These are phyloP conservation scores for Edolisoma coerulescens DNA, from an alignment of 2,113 vertebrate species.

Conservation along the genomic window DNA sequence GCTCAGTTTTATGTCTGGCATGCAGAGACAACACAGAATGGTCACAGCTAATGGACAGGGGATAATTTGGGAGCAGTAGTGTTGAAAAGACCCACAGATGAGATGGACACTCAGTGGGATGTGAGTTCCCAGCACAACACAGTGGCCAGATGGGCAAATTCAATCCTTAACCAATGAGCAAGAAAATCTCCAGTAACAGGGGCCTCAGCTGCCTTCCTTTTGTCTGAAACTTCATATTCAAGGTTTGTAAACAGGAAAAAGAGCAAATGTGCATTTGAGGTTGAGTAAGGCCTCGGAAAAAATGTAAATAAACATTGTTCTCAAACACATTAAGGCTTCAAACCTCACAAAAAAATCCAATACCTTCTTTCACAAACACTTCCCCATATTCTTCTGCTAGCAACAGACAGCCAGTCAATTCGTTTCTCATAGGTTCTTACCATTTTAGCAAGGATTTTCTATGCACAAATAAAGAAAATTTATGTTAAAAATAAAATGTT, in stretches of 20 bases:
- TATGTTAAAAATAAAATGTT: background rate
- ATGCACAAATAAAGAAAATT: background rate
- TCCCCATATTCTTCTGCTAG: conserved; percentile 83
- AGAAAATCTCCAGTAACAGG: background rate
- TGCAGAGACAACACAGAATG: background rate
- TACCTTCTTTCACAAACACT: conserved; percentile 82
- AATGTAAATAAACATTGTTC: background rate
- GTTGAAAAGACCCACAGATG: background rate
- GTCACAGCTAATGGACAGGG: background rate
- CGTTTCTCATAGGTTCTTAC: conserved; percentile 68
- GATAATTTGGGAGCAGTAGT: background rate
- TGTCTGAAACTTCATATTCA: background rate
- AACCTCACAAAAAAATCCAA: background rate
- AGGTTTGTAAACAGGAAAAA: background rate
- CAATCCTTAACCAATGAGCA: background rate
- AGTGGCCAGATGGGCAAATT: background rate
- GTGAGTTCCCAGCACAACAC: background rate
- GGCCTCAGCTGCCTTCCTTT: background rate
- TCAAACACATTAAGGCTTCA: background rate
- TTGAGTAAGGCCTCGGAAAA: background rate
- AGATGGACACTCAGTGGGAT: background rate
- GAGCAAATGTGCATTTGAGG: background rate
- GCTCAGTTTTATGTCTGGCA: background rate
- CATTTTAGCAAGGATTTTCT: conserved; percentile 72
- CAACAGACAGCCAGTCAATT: conserved; percentile 73